Evolutionary conservation across 2,888 invertebrate genomes (phyloP).

Genomic region (Netelia virgata): DNA sequence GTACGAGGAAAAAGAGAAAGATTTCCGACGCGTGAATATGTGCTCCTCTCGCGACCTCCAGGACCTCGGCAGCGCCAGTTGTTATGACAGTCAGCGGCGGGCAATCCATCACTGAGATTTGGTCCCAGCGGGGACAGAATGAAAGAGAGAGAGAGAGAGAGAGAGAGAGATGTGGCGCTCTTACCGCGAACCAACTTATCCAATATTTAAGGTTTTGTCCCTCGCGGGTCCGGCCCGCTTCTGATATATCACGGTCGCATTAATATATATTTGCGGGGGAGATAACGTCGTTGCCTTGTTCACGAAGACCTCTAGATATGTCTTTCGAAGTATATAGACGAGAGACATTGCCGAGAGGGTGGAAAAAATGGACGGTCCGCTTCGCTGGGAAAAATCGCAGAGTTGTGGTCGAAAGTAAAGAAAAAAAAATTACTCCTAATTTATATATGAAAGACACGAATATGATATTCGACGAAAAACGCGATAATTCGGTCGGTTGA

Average conservation of each 20-base stretch:
- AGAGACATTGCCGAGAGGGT: constrained; percentile 6
- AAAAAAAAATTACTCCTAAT: constrained; percentile 42
- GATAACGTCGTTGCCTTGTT: constrained; percentile 77
- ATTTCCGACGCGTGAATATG: constrained; percentile 31
- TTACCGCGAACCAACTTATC: constrained; percentile 83
- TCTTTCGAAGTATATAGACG: constrained; percentile 20
- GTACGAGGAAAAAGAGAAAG: not conserved
- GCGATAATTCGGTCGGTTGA: constrained; percentile 19
- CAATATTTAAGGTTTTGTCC: constrained; percentile 85
- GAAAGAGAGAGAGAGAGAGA: constrained; percentile 23
- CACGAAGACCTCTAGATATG: constrained; percentile 42
- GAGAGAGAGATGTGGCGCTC: constrained; percentile 3
- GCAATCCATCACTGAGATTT: constrained; percentile 84
- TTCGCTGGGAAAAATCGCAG: constrained; percentile 14
- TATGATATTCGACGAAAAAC: constrained; percentile 18
- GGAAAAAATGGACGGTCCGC: constrained; percentile 20
- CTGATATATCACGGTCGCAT: constrained; percentile 84
- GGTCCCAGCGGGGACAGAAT: constrained; percentile 79
- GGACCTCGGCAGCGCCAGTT: constrained; percentile 74
- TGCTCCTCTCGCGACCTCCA: constrained; percentile 51
- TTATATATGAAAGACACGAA: not conserved
- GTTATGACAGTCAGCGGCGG: constrained; percentile 84
- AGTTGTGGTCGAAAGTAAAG: not conserved
- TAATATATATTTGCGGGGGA: constrained; percentile 85
- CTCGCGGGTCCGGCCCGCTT: constrained; percentile 78